Conservation (phyloP, 2,797 vertebrate genomes). For the Argentina silus region DNA sequence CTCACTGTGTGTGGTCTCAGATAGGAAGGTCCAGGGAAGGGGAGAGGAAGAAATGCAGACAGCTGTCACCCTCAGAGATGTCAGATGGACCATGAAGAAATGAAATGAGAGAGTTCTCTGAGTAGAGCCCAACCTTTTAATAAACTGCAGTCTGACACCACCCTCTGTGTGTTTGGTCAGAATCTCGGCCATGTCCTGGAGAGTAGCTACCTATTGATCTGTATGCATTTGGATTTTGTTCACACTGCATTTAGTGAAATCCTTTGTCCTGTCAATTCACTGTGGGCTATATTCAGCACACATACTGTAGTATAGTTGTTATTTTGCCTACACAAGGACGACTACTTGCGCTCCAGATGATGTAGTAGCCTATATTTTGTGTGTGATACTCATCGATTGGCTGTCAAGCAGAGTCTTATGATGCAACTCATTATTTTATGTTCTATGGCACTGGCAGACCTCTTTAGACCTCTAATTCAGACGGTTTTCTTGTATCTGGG, state of each 20-base stretch:
- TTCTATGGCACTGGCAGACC: no score
- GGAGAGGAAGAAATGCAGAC: conserved; percentile 23
- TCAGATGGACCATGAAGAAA: conserved; percentile 24
- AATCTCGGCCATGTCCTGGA: conserved; percentile 23
- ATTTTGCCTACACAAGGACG: no score
- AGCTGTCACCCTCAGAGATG: conserved; percentile 37
- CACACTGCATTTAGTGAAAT: no score
- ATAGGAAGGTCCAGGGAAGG: conserved; percentile 15
- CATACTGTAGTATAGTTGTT: no score
- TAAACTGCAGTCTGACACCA: conserved; percentile 35
- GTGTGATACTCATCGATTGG: no score
- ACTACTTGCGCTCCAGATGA: no score
- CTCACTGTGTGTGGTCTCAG: conserved; percentile 53
- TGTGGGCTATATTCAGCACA: no score
- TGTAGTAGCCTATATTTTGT: no score
- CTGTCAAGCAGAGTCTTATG: no score
- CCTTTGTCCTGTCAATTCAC: no score
- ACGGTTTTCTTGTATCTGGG: conserved; percentile 3
- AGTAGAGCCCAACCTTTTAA: conserved; percentile 46
- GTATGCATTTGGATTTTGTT: background rate
- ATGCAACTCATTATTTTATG: no score
- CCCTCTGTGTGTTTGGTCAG: conserved; percentile 25
- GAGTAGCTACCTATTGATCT: conserved; percentile 10
- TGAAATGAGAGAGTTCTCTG: conserved; percentile 39
- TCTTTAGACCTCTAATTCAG: no score